Evolutionary conservation across 2,888 invertebrate genomes (phyloP).

Genomic region (Pterostichus niger): DNA sequence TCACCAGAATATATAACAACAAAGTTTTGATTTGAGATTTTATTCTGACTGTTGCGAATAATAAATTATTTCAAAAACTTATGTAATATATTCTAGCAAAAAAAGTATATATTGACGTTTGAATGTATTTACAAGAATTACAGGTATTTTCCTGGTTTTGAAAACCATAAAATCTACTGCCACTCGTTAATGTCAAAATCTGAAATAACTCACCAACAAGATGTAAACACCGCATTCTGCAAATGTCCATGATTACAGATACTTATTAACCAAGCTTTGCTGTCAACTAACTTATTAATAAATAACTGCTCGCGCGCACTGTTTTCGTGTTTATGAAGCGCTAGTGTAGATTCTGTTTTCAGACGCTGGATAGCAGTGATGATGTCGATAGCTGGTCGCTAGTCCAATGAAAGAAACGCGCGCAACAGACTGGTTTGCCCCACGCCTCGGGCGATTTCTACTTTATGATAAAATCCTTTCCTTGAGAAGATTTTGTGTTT

Average conservation of each 20-base stretch:
- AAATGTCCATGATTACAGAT: background rate
- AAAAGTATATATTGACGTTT: background rate
- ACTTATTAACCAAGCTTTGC: background rate
- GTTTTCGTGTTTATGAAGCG: constrained; percentile 29
- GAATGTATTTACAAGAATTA: too few relatives aligned
- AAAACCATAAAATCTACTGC: background rate
- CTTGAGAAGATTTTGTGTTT: constrained; percentile 12
- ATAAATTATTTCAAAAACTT: constrained; percentile 12
- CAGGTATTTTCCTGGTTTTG: background rate
- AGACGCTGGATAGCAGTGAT: background rate
- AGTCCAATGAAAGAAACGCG: constrained; percentile 28
- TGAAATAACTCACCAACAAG: constrained; percentile 12
- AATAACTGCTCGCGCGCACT: constrained; percentile 30
- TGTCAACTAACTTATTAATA: background rate
- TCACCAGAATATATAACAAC: background rate
- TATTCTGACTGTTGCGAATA: background rate
- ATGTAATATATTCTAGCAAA: constrained; percentile 14
- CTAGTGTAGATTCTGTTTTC: background rate
- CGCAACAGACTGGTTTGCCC: constrained; percentile 42
- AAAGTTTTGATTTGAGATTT: background rate
- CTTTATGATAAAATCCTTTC: constrained; percentile 19
- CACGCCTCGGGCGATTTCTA: constrained; percentile 8
- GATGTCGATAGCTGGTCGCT: constrained; percentile 5
- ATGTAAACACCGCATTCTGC: constrained; percentile 22
- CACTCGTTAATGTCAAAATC: constrained; percentile 13